These are phyloP conservation scores for Peromyscus eremicus DNA, from an alignment of 2,797 vertebrate species.

Conservation along the genomic window DNA sequence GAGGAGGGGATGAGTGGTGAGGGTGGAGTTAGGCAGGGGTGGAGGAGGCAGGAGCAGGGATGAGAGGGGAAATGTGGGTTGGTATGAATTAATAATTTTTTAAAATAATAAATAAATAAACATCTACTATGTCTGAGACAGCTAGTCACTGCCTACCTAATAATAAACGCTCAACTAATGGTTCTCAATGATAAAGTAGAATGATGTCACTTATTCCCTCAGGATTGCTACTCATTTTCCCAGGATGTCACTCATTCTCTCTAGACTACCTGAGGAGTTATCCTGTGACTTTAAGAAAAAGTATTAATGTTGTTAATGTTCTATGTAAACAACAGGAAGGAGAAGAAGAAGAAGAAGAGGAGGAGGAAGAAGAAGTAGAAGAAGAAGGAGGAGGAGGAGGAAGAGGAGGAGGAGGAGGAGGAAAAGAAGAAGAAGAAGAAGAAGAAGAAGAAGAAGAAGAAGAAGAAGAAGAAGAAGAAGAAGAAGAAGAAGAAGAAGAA, in stretches of 20 bases:
- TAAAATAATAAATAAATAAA: neutral
- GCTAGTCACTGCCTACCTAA: neutral
- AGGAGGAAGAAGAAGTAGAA: too few species aligned
- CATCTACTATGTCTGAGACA: neutral
- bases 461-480: too few species aligned
- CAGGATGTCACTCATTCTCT: neutral
- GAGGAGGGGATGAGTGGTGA: too few species aligned
- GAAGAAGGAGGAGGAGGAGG: neutral
- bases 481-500: too few species aligned
- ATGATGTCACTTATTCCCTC: neutral
- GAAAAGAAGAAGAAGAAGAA: too few species aligned
- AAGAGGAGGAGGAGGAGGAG: neutral
- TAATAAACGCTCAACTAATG: neutral
- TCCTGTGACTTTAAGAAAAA: neutral
- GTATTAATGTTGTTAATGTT: neutral
- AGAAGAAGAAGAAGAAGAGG: fast-evolving
- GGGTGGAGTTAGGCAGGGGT: too few species aligned
- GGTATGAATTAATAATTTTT: too few species aligned
- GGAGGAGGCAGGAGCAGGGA: too few species aligned
- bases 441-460: too few species aligned
- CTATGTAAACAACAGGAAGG: neutral
- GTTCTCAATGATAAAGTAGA: neutral
- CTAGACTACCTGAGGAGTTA: neutral
- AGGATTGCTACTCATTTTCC: neutral
- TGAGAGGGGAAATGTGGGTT: too few species aligned